Conservation (phyloP, 2,888 invertebrate genomes). For the Chorisops tibialis region DNA sequence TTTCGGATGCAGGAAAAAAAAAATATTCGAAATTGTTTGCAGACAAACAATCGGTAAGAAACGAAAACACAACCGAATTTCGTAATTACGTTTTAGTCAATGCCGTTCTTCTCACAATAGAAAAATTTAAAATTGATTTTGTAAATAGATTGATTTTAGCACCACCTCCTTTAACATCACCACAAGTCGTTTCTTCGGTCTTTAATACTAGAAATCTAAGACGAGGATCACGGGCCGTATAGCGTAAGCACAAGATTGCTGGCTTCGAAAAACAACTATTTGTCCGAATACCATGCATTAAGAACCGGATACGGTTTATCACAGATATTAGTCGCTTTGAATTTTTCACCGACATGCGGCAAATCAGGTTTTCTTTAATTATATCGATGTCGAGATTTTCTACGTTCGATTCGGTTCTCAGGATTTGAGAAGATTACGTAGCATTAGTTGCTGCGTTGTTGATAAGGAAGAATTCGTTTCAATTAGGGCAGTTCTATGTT, state of each 20-base stretch:
- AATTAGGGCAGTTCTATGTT: no score
- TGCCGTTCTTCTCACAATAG: not conserved
- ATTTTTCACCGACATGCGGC: slow-evolving; percentile 48
- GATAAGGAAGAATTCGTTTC: no score
- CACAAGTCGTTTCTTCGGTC: not conserved
- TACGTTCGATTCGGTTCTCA: not conserved
- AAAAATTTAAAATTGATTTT: not conserved
- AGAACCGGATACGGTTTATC: slow-evolving; percentile 44
- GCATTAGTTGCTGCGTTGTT: no score
- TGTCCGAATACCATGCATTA: slow-evolving; percentile 51
- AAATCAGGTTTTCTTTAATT: slow-evolving; percentile 34
- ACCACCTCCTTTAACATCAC: not conserved
- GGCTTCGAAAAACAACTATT: slow-evolving; percentile 44
- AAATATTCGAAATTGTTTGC: no score
- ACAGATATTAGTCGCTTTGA: slow-evolving; percentile 37
- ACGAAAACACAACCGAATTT: not conserved
- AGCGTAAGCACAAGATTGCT: slow-evolving; percentile 50
- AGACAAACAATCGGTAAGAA: no score
- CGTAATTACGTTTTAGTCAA: not conserved
- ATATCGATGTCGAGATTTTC: not conserved
- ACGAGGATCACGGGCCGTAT: slow-evolving; percentile 51
- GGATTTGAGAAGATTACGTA: not conserved
- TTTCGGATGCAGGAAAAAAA: no score
- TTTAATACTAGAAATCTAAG: slow-evolving; percentile 40
- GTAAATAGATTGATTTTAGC: not conserved